Percentiles rank a stretch among this genome's conserved stretches.
Evolutionary conservation across 1,140 invertebrate species (phyloP).

Genomic region (Brachionus manjavacas): DNA sequence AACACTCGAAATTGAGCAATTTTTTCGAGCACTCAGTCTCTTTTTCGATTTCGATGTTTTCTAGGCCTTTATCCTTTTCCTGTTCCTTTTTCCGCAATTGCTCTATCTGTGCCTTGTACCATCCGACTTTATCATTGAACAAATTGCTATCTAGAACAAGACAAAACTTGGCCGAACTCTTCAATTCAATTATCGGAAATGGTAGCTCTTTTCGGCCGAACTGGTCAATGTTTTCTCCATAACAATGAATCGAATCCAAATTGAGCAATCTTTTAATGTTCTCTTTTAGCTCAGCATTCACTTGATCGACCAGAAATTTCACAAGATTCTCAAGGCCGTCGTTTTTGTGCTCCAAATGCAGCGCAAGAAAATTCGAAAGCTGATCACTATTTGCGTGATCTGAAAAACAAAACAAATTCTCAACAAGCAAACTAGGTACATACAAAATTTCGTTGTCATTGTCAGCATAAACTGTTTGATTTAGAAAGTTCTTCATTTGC

Average conservation of each 20-base stretch:
- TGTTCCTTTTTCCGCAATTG: neutral
- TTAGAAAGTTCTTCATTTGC: slow-evolving; percentile 24
- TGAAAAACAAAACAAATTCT: neutral
- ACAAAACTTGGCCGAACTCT: neutral
- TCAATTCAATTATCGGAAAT: slow-evolving; percentile 43
- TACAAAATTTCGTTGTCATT: neutral
- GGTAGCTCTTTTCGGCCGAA: slow-evolving; percentile 47
- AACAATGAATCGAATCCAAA: slow-evolving; percentile 45
- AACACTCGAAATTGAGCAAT: neutral
- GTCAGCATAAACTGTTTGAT: neutral
- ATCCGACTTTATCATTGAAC: neutral
- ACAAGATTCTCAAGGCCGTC: slow-evolving; percentile 46
- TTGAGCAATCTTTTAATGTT: slow-evolving; percentile 45
- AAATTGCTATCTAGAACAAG: neutral
- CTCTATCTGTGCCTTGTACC: neutral
- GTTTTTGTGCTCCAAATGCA: neutral
- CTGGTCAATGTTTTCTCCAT: slow-evolving; percentile 47
- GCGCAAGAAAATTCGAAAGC: neutral
- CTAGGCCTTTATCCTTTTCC: neutral
- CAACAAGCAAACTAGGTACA: neutral
- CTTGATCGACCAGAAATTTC: slow-evolving; percentile 46
- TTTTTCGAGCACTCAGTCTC: neutral
- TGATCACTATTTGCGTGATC: neutral
- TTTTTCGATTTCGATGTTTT: neutral
- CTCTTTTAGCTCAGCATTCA: neutral